A percentile compares a stretch with the other conserved stretches of the same genome.
Evolutionary conservation across 2,113 vertebrate genomes (phyloP).

Genomic region (Zosterops japonicus): DNA sequence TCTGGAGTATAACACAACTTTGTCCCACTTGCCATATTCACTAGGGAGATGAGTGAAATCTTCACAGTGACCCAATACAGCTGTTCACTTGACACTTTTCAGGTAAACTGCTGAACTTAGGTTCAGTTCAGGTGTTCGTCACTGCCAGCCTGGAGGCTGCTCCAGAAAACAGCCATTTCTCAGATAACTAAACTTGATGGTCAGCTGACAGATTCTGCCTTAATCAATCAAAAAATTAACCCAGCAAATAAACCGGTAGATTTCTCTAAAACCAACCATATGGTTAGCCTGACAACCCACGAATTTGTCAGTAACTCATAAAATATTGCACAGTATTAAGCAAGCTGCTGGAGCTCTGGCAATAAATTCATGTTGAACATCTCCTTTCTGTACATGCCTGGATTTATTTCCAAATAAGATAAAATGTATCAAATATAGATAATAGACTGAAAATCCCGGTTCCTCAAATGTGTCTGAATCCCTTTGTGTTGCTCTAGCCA

Average conservation of each 20-base stretch:
- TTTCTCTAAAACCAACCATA: not conserved
- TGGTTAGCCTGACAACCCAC: not conserved
- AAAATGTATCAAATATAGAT: not conserved
- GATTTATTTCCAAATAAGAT: not conserved
- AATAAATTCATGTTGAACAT: not conserved
- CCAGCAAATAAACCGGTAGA: not conserved
- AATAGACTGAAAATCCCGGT: not conserved
- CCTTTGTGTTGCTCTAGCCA: not conserved
- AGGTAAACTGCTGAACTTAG: not conserved
- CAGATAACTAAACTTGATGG: not conserved
- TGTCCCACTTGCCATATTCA: not conserved
- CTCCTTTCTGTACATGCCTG: not conserved
- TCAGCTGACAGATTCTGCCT: not conserved
- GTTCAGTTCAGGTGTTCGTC: not conserved
- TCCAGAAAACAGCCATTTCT: not conserved
- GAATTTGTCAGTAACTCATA: not conserved
- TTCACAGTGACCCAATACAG: not conserved
- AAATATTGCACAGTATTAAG: not conserved
- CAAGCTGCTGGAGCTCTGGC: not conserved
- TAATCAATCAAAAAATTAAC: not conserved
- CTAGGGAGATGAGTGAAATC: not conserved
- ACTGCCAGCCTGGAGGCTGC: not conserved
- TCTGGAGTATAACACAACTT: not conserved
- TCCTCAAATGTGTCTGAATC: not conserved
- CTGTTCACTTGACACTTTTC: not conserved